phyloP scores from a whole-genome alignment of 2,797 vertebrate species.

The Semotilus atromaculatus region DNA sequence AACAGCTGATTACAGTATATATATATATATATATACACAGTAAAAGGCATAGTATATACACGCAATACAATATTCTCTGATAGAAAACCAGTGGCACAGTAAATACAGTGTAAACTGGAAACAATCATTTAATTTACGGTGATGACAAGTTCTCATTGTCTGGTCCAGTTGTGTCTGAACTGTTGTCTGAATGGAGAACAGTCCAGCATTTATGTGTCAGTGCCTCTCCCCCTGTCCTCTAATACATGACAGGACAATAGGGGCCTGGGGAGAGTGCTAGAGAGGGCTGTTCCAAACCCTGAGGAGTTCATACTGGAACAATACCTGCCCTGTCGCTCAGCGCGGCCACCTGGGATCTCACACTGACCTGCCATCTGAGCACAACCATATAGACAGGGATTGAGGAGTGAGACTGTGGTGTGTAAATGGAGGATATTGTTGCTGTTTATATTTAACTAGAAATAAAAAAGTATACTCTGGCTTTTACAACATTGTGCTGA shows the following conservation, averaged over 20 bases:
- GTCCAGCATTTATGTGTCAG: constrained; percentile 70
- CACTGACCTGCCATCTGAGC: constrained; percentile 44
- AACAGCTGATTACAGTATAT: background rate
- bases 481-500: background rate
- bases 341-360: constrained; percentile 52
- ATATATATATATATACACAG: too few species aligned
- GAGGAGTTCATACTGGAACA: constrained; percentile 43
- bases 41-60: too few species aligned
- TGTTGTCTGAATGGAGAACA: constrained; percentile 61
- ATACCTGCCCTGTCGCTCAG: constrained; percentile 52
- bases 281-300: constrained; percentile 23
- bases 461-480: background rate
- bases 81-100: constrained; percentile 2
- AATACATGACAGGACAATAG: constrained; percentile 53
- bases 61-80: constrained; percentile 24
- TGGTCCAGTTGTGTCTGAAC: constrained; percentile 42
- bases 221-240: constrained; percentile 52
- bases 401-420: constrained; percentile 19
- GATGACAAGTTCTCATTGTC: constrained; percentile 69
- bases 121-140: constrained; percentile 50
- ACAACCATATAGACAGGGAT: constrained; percentile 26
- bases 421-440: background rate
- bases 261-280: constrained; percentile 45
- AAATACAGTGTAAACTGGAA: constrained; percentile 35
- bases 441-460: background rate